phyloP scores from a whole-genome alignment of 2,113 vertebrate species.

The Platichthys flesus region DNA sequence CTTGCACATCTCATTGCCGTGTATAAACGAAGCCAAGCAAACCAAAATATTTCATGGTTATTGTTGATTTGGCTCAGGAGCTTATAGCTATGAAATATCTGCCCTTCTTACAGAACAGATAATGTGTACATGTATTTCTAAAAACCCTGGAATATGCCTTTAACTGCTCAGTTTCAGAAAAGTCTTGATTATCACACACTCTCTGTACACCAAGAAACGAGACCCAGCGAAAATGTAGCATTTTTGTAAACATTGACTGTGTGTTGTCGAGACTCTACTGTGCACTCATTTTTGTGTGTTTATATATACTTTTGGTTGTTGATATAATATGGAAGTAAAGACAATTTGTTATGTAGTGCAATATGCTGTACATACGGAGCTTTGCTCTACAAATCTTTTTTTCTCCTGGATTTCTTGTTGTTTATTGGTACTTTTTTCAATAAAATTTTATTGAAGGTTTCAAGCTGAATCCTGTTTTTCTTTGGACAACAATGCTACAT shows the following conservation, averaged over 20 bases:
- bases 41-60: conserved; percentile 54
- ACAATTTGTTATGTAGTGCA: conserved; percentile 86
- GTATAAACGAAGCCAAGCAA: conserved; percentile 58
- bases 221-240: conserved; percentile 89
- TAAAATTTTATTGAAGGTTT: conserved; percentile 84
- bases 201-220: conserved; percentile 85
- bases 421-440: conserved; percentile 86
- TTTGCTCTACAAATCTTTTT: conserved; percentile 84
- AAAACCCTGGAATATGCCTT: conserved; percentile 82
- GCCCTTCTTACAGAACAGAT: conserved; percentile 52
- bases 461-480: conserved; percentile 12
- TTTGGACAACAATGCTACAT: background rate
- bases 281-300: conserved; percentile 83
- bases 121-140: conserved; percentile 72
- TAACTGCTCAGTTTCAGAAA: conserved; percentile 80
- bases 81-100: conserved; percentile 40
- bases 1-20: conserved; percentile 68
- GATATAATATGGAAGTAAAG: conserved; percentile 82
- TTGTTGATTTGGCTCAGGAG: conserved; percentile 47
- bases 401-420: conserved; percentile 81
- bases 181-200: conserved; percentile 85
- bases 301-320: conserved; percentile 76
- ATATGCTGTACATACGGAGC: conserved; percentile 87
- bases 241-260: conserved; percentile 89
- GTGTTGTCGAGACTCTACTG: conserved; percentile 87